Evolutionary conservation across 2,113 vertebrate genomes (phyloP), one percentile per base, ranked within the genome.

Genomic region (Megaceryle torquata): DNA sequence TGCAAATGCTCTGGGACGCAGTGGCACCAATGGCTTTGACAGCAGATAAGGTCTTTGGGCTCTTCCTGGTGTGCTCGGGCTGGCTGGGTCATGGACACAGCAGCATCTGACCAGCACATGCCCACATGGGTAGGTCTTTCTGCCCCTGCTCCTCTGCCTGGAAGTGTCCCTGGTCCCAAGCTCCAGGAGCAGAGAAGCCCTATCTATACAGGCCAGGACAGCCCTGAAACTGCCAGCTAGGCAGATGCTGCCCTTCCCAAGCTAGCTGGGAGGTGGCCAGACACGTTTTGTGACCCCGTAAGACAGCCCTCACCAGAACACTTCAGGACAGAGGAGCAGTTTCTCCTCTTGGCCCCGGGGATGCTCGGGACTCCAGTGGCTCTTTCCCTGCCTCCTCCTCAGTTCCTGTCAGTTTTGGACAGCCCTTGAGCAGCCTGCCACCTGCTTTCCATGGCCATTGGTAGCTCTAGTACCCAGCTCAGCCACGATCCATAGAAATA

Each of bases 261-360:
- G 31, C 25, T 28, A 41, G 28, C 31, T 8, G 2, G 21, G 44
- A 80, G n/a, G 12, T 6, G 9, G 35, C 53, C n/a, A 78, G 37
- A 20, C 6, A 1, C 4, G 0, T 33, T 33, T 2, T 1, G n/a
- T 54, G 57, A 28, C 43, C 17, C 26, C 0, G 0, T 35, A 41
- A 70, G 21, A 31, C 37, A 53, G 24, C 50, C 12, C 15, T 78
- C n/a, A 29, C 5, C 1, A 3, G 33, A 37, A 16, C 0, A 0
- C 20, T 75, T 44, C 46, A 54, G 78, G 11, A 22, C 59, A 61
- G 39, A 64, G 25, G 11, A 46, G 29, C 53, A 77, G 26, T 48
- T 69, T 56, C 68, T 69, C 39, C 72, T 56, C 71, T 76, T 28
- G 53, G 46, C 39, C 60, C 12, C 5, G 1, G 21, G 20, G 26